Base-by-base conservation (phyloP, 23 tunicate genomes). In the Trididemnum clinides region DNA sequence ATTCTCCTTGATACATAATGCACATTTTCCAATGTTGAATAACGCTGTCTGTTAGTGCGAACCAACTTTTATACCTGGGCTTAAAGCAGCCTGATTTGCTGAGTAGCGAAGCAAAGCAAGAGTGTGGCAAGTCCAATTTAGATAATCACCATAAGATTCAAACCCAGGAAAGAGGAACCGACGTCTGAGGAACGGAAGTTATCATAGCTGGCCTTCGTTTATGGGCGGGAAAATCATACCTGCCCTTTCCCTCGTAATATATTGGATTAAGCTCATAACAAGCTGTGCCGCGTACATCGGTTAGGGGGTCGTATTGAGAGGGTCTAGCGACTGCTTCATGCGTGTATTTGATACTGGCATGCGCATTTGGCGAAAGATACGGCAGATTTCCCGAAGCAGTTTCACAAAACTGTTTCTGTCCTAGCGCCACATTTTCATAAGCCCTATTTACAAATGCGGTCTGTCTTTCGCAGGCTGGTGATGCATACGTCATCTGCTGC, bases 91-190 rank as follows among this genome's bases (percentile, higher is more conserved):
- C n/a, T n/a, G n/a, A n/a, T n/a, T n/a, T n/a, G n/a, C n/a, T n/a
- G n/a, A n/a, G n/a, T n/a, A n/a, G n/a, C n/a, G 59, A 51, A 51
- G 21, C 21, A 21, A 0, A 51, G 21, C 59, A 21, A 51, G 21
- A 21, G 21, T 51, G 20, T 20, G 20, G 59, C 20, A 51, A 20
- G 21, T 21, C 20, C 59, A 51, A 51, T 20, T n/a, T n/a, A n/a
- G n/a, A n/a, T n/a, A n/a, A n/a, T n/a, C n/a, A n/a, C n/a, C n/a
- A n/a, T 15, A 64, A 19, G 18, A 39, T 0, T 82, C 58, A 85
- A 18, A 85, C 88, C 88, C 88, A 85, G 31, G 88, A 85, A 15
- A 74, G 50, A 18, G 58, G 51, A 72, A 82, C 35, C 3, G 88
- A 74, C 1, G 30, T 31, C 6, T 66, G 25, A 3, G 10, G 88